These are phyloP conservation scores for Ischnus inquisitorius DNA, from an alignment of 2,888 invertebrate species.

Conservation along the genomic window DNA sequence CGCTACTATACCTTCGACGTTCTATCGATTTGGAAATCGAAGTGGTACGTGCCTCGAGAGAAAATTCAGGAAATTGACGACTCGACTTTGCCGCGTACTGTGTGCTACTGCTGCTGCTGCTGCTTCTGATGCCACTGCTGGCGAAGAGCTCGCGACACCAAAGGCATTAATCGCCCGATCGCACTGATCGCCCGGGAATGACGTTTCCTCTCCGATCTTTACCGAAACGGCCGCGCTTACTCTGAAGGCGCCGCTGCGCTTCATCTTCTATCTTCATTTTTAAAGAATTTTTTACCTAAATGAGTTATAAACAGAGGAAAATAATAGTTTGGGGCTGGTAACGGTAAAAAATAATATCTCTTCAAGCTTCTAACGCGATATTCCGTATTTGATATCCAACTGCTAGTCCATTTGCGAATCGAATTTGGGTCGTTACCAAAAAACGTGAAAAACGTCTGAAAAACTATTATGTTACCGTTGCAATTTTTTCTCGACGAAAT, in stretches of 20 bases:
- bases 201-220: constrained; percentile 48
- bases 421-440: no score
- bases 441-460: no score
- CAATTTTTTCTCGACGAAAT: no score
- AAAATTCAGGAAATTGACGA: constrained; percentile 72
- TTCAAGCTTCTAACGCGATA: no score
- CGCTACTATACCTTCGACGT: constrained; percentile 1
- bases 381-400: no score
- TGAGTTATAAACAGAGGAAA: not conserved
- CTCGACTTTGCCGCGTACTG: constrained; percentile 70
- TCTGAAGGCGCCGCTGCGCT: not conserved
- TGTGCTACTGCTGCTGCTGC: constrained; percentile 16
- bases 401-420: no score
- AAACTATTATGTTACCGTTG: no score
- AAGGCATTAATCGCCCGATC: constrained; percentile 67
- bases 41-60: constrained; percentile 70
- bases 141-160: constrained; percentile 30
- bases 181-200: constrained; percentile 59
- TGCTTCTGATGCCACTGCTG: not conserved
- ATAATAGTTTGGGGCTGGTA: not conserved
- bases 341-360: no score
- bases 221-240: not conserved
- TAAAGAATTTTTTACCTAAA: not conserved
- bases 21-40: constrained; percentile 69
- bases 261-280: not conserved